These are phyloP conservation scores for Autographa pulchrina DNA, from an alignment of 2,888 invertebrate genomes.

Conservation along the genomic window DNA sequence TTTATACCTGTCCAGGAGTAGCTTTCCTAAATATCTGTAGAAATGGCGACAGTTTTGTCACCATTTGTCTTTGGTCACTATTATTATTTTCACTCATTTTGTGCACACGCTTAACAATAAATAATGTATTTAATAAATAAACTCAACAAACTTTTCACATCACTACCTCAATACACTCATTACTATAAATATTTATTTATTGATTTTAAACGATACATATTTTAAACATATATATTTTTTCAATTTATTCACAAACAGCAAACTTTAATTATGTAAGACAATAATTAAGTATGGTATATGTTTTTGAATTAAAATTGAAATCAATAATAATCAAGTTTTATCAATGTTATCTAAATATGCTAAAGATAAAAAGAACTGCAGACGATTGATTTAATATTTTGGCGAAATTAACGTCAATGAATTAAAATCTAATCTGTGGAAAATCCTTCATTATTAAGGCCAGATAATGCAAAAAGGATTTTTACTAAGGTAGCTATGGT, in stretches of 20 bases:
- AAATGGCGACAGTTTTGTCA: slow-evolving; percentile 76
- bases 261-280: slow-evolving; percentile 13
- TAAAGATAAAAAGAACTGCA: slow-evolving; percentile 13
- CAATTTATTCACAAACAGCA: neutral
- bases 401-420: slow-evolving; percentile 15
- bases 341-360: slow-evolving; percentile 35
- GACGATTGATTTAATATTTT: slow-evolving; percentile 13
- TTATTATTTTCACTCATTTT: slow-evolving; percentile 28
- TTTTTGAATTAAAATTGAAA: slow-evolving; percentile 27
- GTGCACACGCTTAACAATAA: neutral
- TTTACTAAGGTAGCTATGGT: neutral
- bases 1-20: slow-evolving; percentile 77
- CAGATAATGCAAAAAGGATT: neutral
- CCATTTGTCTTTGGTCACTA: slow-evolving; percentile 62
- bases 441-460: neutral
- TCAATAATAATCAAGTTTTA: slow-evolving; percentile 29
- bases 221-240: neutral
- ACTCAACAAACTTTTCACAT: too few species aligned
- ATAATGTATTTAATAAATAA: too few species aligned
- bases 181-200: neutral
- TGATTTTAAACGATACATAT: neutral
- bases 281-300: slow-evolving; percentile 13
- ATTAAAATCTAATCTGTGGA: neutral
- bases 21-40: slow-evolving; percentile 81
- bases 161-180: neutral